Conservation (phyloP, 1,140 invertebrate species). For the Drosophila tristis region DNA sequence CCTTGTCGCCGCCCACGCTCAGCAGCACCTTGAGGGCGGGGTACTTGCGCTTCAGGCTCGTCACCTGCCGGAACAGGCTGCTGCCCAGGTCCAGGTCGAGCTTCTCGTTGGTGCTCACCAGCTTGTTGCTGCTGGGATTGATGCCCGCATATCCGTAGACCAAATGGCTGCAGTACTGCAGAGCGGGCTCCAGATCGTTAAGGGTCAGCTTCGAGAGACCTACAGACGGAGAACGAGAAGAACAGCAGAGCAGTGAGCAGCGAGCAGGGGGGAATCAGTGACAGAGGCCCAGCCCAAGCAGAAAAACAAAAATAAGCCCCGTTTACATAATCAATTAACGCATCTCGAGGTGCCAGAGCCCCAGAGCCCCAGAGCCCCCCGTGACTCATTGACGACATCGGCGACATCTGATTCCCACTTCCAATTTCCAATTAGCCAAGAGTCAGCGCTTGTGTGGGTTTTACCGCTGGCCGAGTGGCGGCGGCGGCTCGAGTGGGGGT, state of each 20-base stretch:
- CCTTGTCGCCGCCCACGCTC: constrained; percentile 90
- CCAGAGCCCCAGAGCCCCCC: too few relatives aligned
- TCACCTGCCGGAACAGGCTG: constrained; percentile 89
- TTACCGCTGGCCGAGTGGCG: background rate
- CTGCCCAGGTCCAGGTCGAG: constrained; percentile 89
- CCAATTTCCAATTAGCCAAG: constrained; percentile 55
- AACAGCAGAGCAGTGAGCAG: background rate
- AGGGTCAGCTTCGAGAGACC: constrained; percentile 91
- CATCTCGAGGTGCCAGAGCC: constrained; percentile 14
- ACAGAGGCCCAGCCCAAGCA: background rate
- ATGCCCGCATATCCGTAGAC: constrained; percentile 94
- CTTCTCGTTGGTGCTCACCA: constrained; percentile 88
- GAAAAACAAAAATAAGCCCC: constrained; percentile 7
- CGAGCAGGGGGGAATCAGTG: background rate
- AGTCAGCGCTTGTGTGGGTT: constrained; percentile 15
- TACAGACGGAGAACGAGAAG: constrained; percentile 74
- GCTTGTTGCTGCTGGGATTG: constrained; percentile 89
- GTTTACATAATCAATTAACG: constrained; percentile 57
- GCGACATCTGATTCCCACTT: constrained; percentile 38
- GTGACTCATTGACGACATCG: constrained; percentile 37
- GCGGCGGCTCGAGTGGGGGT: background rate
- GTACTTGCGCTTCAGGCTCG: constrained; percentile 89
- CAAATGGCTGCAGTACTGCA: constrained; percentile 93
- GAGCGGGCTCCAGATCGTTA: constrained; percentile 89
- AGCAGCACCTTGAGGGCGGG: constrained; percentile 91